Percentiles rank a stretch among this genome's conserved stretches.
Conservation (phyloP, 2,888 invertebrate species). For the Pristionchus fissidentatus region DNA sequence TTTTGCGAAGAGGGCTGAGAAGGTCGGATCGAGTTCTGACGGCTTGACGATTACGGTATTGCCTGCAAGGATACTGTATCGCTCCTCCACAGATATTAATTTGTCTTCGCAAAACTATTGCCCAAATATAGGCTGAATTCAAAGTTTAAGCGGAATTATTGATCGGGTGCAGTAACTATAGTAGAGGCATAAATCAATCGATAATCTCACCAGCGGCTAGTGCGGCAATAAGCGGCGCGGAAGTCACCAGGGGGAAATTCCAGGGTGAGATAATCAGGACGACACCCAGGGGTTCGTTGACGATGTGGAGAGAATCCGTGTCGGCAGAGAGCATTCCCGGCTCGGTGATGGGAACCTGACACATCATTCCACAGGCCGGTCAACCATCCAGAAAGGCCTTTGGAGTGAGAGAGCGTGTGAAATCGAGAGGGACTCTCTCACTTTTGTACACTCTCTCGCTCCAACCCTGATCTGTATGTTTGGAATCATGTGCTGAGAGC, state of each 20-base stretch:
- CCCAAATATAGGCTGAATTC: background rate
- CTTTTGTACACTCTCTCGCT: background rate
- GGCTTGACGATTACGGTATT: slow-evolving; percentile 93
- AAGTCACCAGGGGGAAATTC: slow-evolving; percentile 45
- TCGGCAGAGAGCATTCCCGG: background rate
- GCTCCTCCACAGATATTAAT: background rate
- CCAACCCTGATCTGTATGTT: background rate
- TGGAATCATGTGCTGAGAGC: no score
- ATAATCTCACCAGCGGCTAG: slow-evolving; percentile 33
- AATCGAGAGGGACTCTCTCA: no score
- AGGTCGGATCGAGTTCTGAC: slow-evolving; percentile 87
- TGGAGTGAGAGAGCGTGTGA: background rate
- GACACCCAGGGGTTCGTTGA: slow-evolving; percentile 38
- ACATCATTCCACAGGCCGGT: no score
- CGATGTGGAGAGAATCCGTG: slow-evolving; percentile 17
- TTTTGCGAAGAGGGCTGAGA: slow-evolving; percentile 84
- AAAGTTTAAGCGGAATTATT: background rate
- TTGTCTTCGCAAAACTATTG: background rate
- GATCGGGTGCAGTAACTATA: background rate
- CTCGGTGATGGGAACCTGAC: background rate
- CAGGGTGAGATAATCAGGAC: slow-evolving; percentile 46
- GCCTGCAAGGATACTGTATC: slow-evolving; percentile 58
- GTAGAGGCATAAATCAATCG: no score
- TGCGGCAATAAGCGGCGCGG: slow-evolving; percentile 29
- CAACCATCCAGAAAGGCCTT: background rate